A percentile compares a stretch with the other conserved stretches of the same genome.
Conservation (phyloP, 2,888 invertebrate species). For the Caenorhabditis wallacei region DNA sequence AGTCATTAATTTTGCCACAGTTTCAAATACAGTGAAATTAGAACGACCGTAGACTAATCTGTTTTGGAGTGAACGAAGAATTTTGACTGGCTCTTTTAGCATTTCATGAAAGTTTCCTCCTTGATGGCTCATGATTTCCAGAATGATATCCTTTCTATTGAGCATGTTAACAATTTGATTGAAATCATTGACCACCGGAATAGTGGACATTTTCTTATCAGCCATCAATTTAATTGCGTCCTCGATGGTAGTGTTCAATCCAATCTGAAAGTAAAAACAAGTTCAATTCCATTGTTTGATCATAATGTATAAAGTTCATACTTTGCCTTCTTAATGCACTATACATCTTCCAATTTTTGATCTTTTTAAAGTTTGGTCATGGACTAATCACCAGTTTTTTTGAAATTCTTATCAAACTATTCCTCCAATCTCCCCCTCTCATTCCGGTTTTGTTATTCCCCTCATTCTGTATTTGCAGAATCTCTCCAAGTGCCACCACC, state of each 20-base stretch:
- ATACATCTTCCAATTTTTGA: not conserved
- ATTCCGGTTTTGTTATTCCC: not conserved
- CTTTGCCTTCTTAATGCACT: slow-evolving; percentile 12
- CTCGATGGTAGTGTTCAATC: slow-evolving; percentile 62
- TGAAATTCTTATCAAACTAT: slow-evolving; percentile 23
- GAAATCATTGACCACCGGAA: slow-evolving; percentile 74
- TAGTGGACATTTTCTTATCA: slow-evolving; percentile 74
- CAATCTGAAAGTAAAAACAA: slow-evolving; percentile 66
- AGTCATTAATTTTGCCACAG: slow-evolving; percentile 70
- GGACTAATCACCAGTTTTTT: not conserved
- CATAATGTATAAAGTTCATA: not conserved
- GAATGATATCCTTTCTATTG: slow-evolving; percentile 75
- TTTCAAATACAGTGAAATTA: slow-evolving; percentile 72
- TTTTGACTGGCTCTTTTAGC: slow-evolving; percentile 72
- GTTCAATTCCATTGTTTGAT: not conserved
- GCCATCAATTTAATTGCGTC: slow-evolving; percentile 75
- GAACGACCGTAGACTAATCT: slow-evolving; percentile 58
- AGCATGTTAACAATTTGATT: slow-evolving; percentile 72
- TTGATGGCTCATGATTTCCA: slow-evolving; percentile 73
- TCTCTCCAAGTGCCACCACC: slow-evolving; percentile 1
- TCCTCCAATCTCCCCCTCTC: not conserved
- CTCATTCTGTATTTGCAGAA: slow-evolving; percentile 10
- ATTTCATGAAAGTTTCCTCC: slow-evolving; percentile 70
- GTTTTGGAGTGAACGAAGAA: slow-evolving; percentile 57
- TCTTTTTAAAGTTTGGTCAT: not conserved